Base-by-base conservation (phyloP, 2,113 vertebrate species). In the Thymallus thymallus region DNA sequence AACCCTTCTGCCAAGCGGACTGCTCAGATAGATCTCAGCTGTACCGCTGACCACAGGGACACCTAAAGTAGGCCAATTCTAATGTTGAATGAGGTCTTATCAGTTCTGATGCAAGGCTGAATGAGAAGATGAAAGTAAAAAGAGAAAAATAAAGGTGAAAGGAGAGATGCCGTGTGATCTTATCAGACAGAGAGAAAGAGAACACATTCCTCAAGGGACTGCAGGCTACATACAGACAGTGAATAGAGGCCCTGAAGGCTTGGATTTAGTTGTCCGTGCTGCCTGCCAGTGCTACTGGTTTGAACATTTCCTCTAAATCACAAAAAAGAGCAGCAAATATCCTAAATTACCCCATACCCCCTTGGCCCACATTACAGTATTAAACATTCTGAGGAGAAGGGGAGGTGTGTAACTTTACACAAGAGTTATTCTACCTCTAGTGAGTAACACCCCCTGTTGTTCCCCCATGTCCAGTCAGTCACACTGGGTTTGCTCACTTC, bases 361-460 rank as follows among this genome's bases (percentile, higher is more conserved):
- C 35, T 35, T 35, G 35, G 35, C 35, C 6, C 61, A 73, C 71
- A 65, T 55, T 60, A 22, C 63, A 22, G 7, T 41, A 29, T 45
- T 62, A 30, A 18, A 18, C 48, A 16, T 10, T 60, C n/a, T n/a
- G 24, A 58, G 24, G 24, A 20, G 14, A 56, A 20, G 23, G 5
- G 55, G 6, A 56, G 7, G 16, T 29, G 6, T 7, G 6, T 32
- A 6, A 66, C 14, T 66, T 35, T 66, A 9, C 63, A 20, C 6
- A 61, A 6, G 23, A 6, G 23, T 13, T 4, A 14, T 56, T 77
- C n/a, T 0, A 7, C 22, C 24, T 63, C 60, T 71, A 22, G 46
- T 16, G 46, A 80, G 87, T 72, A 76, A 24, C 76, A 16, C 77
- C 83, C 68, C 66, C 85, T 86, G 76, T 45, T 87, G 85, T 71